Percentiles rank a stretch among this genome's conserved stretches.
These are phyloP conservation scores for Ectemnius cavifrons DNA, from an alignment of 2,888 invertebrate species.

Conservation along the genomic window DNA sequence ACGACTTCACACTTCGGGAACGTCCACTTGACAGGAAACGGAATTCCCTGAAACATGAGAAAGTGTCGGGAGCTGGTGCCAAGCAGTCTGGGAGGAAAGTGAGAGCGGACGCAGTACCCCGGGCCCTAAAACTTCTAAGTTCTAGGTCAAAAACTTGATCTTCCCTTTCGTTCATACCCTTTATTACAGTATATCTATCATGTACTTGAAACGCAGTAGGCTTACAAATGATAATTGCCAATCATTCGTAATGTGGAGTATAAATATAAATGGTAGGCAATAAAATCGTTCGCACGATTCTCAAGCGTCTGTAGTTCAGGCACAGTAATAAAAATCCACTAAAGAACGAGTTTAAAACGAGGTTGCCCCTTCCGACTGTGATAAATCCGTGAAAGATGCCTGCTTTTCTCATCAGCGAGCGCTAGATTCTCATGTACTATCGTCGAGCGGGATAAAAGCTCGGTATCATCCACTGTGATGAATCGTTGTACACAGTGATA, in stretches of 20 bases:
- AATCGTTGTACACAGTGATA: conserved; percentile 20
- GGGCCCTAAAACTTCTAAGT: no score
- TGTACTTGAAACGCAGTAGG: no score
- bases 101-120: background rate
- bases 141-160: no score
- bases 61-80: conserved; percentile 43
- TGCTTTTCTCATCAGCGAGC: conserved; percentile 56
- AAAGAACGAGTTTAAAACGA: conserved; percentile 7
- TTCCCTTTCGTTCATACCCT: no score
- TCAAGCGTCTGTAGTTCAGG: conserved; percentile 15
- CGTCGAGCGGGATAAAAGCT: conserved; percentile 29
- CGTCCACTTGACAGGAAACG: conserved; percentile 54
- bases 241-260: no score
- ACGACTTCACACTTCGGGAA: conserved; percentile 14
- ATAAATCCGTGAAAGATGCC: conserved; percentile 45
- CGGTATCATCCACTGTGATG: conserved; percentile 6
- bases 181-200: no score
- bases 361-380: background rate
- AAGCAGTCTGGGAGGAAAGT: conserved; percentile 48
- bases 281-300: conserved; percentile 18
- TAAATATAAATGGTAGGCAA: no score
- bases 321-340: conserved; percentile 13
- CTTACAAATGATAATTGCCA: no score
- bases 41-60: conserved; percentile 58
- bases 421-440: conserved; percentile 37